Base-by-base conservation (phyloP, 2,113 vertebrate genomes). In the Corvus hawaiiensis region DNA sequence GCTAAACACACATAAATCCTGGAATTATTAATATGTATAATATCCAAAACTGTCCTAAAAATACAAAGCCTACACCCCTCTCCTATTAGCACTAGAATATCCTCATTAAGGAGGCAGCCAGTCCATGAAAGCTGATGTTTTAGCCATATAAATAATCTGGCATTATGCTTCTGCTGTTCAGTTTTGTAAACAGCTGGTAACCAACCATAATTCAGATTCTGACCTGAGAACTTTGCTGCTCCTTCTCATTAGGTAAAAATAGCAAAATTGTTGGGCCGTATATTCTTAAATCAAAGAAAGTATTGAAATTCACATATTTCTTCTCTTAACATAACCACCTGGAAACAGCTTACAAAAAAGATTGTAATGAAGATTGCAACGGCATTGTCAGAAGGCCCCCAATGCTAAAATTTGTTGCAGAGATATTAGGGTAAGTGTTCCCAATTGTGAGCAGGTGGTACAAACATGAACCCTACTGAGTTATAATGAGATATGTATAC, bases 401-500 rank as follows among this genome's bases (percentile, higher is more conserved):
- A 86, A 73, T 61, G 84, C 64, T 96, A 96, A 96, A 95, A 93
- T 96, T 95, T 97, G 94, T 97, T 93, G 78, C 86, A 91, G 94
- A 97, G 95, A 96, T 84, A 94, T 90, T 94, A 92, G 84, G 74
- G 87, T 93, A 95, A 94, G 68, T 95, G 90, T 93, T 98, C 97
- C 94, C 96, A 97, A 94, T 97, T 81, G 51, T 72, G 96, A 98
- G 97, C 97, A 98, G 97, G 98, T 98, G 98, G 97, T 91, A 97
- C 90, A 96, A 97, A 97, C 91, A 94, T 18, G 81, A 96, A 94
- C 96, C 97, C 97, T 95, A 98, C 97, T 98, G 98, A 98, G 98
- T 97, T 97, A 98, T 98, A 98, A 98, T 98, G 98, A 97, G 97
- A 98, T 97, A 97, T 98, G 97, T 97, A 94, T 97, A 97, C 96